A percentile compares a stretch with the other conserved stretches of the same genome.
These are phyloP conservation scores for Apostichopus leukothele DNA, from an alignment of 53 echinoderm and acorn worm species.

Conservation along the genomic window DNA sequence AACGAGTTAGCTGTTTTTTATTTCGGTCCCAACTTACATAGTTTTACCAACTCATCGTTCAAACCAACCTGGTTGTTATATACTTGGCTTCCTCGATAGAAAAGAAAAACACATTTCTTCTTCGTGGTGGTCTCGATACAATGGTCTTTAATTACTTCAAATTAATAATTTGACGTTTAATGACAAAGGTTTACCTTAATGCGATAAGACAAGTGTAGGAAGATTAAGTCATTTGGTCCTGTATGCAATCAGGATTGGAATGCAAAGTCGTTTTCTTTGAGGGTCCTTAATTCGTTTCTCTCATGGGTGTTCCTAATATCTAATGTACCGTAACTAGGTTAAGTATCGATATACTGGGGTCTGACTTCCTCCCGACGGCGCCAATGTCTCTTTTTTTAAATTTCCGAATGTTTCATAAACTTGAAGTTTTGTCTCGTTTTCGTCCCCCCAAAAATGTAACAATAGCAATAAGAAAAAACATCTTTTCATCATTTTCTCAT, in stretches of 20 bases:
- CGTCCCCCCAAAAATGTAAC: background rate
- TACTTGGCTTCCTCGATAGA: too few species aligned
- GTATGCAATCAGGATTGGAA: constrained; percentile 26
- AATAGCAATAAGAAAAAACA: background rate
- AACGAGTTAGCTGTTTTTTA: too few species aligned
- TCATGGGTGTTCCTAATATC: constrained; percentile 10
- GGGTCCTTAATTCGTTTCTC: constrained; percentile 5
- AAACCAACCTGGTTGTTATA: too few species aligned
- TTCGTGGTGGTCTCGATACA: background rate
- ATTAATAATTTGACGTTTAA: background rate
- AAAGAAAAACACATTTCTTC: background rate
- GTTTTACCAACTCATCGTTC: too few species aligned
- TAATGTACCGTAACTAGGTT: constrained; percentile 9
- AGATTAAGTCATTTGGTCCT: constrained; percentile 23
- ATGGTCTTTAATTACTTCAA: background rate
- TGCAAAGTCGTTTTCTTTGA: constrained; percentile 8
- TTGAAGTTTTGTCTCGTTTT: background rate
- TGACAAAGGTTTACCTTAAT: constrained; percentile 17
- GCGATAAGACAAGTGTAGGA: background rate
- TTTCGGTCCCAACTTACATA: too few species aligned
- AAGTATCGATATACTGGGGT: constrained; percentile 9
- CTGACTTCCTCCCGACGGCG: background rate
- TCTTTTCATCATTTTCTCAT: constrained; percentile 31
- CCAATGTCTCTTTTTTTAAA: background rate
- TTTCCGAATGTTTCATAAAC: background rate